These are phyloP conservation scores for Sternarchorhynchus goeldii DNA, from an alignment of 2,797 vertebrate genomes.

Conservation along the genomic window DNA sequence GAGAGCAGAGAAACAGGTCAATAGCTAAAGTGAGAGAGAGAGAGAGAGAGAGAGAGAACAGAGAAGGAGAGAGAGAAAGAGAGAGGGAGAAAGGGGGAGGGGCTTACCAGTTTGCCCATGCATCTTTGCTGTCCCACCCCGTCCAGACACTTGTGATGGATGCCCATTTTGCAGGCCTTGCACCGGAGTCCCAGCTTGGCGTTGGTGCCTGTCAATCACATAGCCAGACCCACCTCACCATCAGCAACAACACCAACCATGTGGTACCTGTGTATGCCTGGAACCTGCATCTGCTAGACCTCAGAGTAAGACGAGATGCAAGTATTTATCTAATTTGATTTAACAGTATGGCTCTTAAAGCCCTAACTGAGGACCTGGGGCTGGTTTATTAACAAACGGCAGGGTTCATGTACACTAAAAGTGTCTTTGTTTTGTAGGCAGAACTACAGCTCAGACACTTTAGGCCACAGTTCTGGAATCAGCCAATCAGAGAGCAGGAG, in stretches of 20 bases:
- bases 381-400: background rate
- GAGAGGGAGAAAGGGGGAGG: slow-evolving; percentile 1
- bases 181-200: slow-evolving; percentile 96
- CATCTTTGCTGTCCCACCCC: slow-evolving; percentile 89
- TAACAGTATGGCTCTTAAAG: background rate
- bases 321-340: too few relatives aligned
- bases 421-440: background rate
- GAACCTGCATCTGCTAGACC: background rate
- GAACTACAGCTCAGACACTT: background rate
- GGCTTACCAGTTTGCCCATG: slow-evolving; percentile 97
- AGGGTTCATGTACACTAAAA: background rate
- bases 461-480: background rate
- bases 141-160: slow-evolving; percentile 94
- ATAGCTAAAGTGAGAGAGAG: too few relatives aligned
- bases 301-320: background rate
- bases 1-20: too few relatives aligned
- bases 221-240: slow-evolving; percentile 54
- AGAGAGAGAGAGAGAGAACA: background rate
- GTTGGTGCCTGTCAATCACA: slow-evolving; percentile 84
- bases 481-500: background rate
- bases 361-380: background rate
- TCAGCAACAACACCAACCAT: slow-evolving; percentile 4
- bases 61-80: background rate
- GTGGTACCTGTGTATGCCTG: slow-evolving; percentile 1
- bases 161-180: slow-evolving; percentile 98